Percentiles rank a stretch among this genome's conserved stretches.
phyloP scores from a whole-genome alignment of 1,140 invertebrate species.

The Diploscapter pachys region DNA sequence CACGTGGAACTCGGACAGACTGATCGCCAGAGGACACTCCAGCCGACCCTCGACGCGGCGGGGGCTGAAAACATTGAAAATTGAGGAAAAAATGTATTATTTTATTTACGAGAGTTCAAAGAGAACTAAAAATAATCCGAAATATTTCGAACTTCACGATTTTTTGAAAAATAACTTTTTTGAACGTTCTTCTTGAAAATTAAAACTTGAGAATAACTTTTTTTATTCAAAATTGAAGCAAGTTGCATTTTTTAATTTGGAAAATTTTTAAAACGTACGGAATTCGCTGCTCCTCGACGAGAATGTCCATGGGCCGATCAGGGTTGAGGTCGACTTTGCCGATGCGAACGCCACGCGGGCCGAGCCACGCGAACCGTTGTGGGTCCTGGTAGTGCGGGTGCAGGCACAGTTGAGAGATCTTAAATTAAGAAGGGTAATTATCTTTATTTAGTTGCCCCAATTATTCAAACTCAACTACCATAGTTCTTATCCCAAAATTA shows the following conservation, averaged over 20 bases:
- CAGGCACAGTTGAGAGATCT: background rate
- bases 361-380: slow-evolving; percentile 15
- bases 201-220: slow-evolving; percentile 16
- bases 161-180: background rate
- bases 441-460: background rate
- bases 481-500: slow-evolving; percentile 1
- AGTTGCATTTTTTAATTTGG: background rate
- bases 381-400: slow-evolving; percentile 5
- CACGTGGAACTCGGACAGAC: slow-evolving; percentile 35
- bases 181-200: background rate
- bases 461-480: background rate
- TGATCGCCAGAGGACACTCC: slow-evolving; percentile 35
- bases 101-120: background rate
- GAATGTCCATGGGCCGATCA: slow-evolving; percentile 5
- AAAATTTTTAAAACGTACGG: background rate
- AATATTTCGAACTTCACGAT: background rate
- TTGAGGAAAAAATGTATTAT: background rate
- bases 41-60: slow-evolving; percentile 33
- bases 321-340: slow-evolving; percentile 10
- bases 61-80: slow-evolving; percentile 30
- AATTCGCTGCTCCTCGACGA: slow-evolving; percentile 15
- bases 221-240: background rate
- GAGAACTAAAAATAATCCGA: slow-evolving; percentile 1
- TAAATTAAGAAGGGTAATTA: background rate
- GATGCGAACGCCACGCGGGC: slow-evolving; percentile 11